These are phyloP conservation scores for Eufriesea mexicana DNA, from an alignment of 1,140 invertebrate genomes.

Conservation along the genomic window DNA sequence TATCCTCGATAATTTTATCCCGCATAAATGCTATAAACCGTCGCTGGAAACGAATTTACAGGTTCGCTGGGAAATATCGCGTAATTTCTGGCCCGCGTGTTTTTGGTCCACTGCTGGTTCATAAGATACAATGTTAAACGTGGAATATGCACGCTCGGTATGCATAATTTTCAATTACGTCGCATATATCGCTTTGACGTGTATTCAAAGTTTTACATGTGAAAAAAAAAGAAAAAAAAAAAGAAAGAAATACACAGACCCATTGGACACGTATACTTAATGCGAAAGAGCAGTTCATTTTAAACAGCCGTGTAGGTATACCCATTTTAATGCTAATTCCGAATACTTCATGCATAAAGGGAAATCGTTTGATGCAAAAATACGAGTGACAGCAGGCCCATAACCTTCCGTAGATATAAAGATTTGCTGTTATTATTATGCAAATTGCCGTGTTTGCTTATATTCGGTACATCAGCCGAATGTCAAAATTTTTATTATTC, in stretches of 20 bases:
- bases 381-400: neutral
- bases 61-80: neutral
- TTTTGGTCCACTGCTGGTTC: neutral
- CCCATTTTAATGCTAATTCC: neutral
- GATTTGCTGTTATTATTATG: neutral
- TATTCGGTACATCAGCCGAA: too few relatives aligned
- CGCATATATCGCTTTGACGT: conserved; percentile 25
- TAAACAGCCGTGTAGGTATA: neutral
- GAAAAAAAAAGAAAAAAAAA: neutral
- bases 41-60: neutral
- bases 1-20: too few relatives aligned
- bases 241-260: neutral
- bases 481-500: too few relatives aligned
- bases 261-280: neutral
- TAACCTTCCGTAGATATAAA: neutral
- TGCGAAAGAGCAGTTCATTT: neutral
- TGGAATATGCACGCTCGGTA: neutral
- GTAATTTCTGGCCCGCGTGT: neutral
- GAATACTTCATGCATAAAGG: neutral
- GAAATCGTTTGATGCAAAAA: neutral
- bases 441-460: too few relatives aligned
- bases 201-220: neutral
- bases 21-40: neutral
- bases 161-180: conserved; percentile 23
- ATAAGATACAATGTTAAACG: neutral